Evolutionary conservation across 2,113 vertebrate species (phyloP).

Genomic region (Prietella phreatophila): DNA sequence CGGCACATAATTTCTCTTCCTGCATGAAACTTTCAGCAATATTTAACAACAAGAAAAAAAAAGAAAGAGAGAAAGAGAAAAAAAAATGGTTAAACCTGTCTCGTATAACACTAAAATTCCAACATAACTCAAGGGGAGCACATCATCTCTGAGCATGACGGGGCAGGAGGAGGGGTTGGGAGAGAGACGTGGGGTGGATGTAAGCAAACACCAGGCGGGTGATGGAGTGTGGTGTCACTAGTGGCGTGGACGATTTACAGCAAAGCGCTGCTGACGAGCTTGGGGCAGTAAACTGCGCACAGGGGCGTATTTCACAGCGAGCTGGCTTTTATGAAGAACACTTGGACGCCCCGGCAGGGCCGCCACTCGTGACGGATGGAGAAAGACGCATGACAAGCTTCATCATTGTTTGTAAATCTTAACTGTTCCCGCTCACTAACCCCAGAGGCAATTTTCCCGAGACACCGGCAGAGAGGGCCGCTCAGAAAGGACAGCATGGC

Average conservation of each 20-base stretch:
- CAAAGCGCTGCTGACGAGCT: slow-evolving; percentile 94
- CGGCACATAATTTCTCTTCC: background rate
- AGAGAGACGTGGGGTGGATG: slow-evolving; percentile 44
- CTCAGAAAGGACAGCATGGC: slow-evolving; percentile 88
- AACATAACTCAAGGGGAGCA: slow-evolving; percentile 94
- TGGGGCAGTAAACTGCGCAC: slow-evolving; percentile 97
- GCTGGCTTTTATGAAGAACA: slow-evolving; percentile 99
- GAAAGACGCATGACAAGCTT: slow-evolving; percentile 99
- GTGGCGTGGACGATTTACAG: slow-evolving; percentile 95
- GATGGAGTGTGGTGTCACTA: slow-evolving; percentile 99
- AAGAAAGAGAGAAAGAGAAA: slow-evolving; percentile 42
- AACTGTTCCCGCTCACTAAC: slow-evolving; percentile 99
- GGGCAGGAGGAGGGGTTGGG: slow-evolving; percentile 51
- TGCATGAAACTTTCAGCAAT: slow-evolving; percentile 67
- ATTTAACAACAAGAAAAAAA: slow-evolving; percentile 43
- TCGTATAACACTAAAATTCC: slow-evolving; percentile 89
- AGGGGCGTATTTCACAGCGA: slow-evolving; percentile 99
- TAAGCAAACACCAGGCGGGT: slow-evolving; percentile 67
- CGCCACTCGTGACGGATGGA: slow-evolving; percentile 95
- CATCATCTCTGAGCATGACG: slow-evolving; percentile 80
- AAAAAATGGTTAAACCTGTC: slow-evolving; percentile 66
- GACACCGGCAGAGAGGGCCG: slow-evolving; percentile 76
- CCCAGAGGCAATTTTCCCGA: slow-evolving; percentile 99
- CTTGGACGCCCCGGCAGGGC: slow-evolving; percentile 92
- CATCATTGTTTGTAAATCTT: slow-evolving; percentile 99